Conservation (phyloP, 1,140 invertebrate species). For the Ylistrum balloti region DNA sequence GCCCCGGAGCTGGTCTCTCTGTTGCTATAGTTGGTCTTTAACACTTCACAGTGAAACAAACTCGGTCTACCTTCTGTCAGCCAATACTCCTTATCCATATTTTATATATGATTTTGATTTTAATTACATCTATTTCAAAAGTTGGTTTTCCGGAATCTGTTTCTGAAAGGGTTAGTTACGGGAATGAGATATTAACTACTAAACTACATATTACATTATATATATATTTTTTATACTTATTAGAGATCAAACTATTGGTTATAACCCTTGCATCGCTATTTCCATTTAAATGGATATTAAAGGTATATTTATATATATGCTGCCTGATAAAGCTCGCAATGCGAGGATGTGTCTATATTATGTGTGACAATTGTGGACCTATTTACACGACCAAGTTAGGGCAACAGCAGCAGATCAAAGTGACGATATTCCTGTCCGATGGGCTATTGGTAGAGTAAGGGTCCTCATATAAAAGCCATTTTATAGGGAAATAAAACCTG, state of each 20-base stretch:
- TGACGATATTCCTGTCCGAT: slow-evolving; percentile 8
- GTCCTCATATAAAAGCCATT: slow-evolving; percentile 4
- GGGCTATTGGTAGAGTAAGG: slow-evolving; percentile 8
- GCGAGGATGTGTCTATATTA: neutral
- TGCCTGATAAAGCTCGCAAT: neutral
- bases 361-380: neutral
- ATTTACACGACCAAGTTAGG: neutral
- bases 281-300: neutral
- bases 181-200: too few species aligned
- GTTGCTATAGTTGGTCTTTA: neutral
- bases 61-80: neutral
- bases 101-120: too few species aligned
- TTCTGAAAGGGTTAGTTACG: too few species aligned
- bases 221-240: too few species aligned
- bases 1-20: neutral
- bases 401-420: slow-evolving; percentile 1
- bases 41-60: neutral
- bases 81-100: too few species aligned
- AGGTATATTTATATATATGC: neutral
- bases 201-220: too few species aligned
- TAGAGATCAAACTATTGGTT: too few species aligned
- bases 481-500: slow-evolving; percentile 26
- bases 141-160: too few species aligned
- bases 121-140: too few species aligned
- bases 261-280: too few species aligned